phyloP scores from a whole-genome alignment of 2,888 invertebrate genomes.

The Onthophagus sagittarius region DNA sequence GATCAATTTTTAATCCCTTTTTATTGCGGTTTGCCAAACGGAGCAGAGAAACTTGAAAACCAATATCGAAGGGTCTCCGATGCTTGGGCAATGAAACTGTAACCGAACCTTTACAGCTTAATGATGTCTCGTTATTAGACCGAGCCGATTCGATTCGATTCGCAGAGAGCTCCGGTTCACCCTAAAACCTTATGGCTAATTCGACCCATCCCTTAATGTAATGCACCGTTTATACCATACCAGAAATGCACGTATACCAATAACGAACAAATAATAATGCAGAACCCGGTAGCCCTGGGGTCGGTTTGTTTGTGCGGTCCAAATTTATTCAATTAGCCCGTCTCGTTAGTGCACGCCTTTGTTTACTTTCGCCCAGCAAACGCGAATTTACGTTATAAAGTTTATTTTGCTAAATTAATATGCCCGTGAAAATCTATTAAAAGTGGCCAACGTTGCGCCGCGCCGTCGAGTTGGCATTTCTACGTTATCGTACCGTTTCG shows the following conservation, averaged over 20 bases:
- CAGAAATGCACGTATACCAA: not conserved
- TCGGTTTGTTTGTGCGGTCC: not conserved
- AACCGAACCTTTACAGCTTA: not conserved
- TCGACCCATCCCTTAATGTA: not conserved
- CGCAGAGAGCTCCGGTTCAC: not conserved
- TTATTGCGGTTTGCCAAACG: not conserved
- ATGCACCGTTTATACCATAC: not conserved
- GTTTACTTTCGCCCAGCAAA: not conserved
- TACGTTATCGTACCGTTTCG: not conserved
- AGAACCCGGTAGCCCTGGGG: not conserved
- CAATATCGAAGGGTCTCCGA: not conserved
- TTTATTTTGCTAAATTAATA: not conserved
- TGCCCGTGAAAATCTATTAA: not conserved
- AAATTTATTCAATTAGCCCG: not conserved
- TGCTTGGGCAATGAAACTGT: not conserved
- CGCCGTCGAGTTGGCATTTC: not conserved
- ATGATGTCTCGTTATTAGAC: not conserved
- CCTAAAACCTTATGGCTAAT: not conserved
- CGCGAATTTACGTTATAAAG: not conserved
- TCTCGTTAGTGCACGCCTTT: not conserved
- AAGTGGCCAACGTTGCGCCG: not conserved
- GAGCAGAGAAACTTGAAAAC: not conserved
- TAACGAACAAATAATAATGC: not conserved
- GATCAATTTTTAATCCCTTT: not conserved
- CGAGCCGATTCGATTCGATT: not conserved